Base-by-base conservation (phyloP, 2,888 invertebrate species). In the Crossocerus cetratus region DNA sequence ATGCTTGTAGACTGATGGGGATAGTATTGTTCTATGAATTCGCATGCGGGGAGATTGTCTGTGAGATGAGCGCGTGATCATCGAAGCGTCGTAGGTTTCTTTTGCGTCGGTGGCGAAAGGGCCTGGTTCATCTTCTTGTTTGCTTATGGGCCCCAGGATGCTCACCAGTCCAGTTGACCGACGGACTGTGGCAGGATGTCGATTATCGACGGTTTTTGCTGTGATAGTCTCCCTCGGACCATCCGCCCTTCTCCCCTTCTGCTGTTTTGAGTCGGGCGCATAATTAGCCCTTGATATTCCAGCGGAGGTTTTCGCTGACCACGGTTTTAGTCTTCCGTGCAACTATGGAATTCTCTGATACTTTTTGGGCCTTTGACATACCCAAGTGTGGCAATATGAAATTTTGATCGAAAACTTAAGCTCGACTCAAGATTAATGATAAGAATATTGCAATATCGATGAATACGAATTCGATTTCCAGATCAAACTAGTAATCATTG, bases 271-370 rank as follows among this genome's bases (percentile, higher is more conserved):
- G 77, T 79, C 81, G 83, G 84, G 84, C 85, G 86, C 88, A 87
- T 87, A 87, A 88, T 88, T 88, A 88, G 87, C 88, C 87, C 87
- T 88, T 87, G 86, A 87, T 88, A 86, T 87, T 88, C 85, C 86
- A 49, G 16, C 43, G 13, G 43, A 43, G 43, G 5, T 5, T 43
- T 43, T 43, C 43, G 43, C 43, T 16, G 49, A 49, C 14, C 14
- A n/a, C 49, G 14, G 43, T 13, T 43, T 13, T 43, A 13, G 5
- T 43, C 13, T 43, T 43, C 13, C 43, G 43, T 13, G 43, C 5
- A 43, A 8, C 43, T 43, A 5, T 43, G 5, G 43, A 5, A 5
- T 8, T 43, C 43, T 13, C 13, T 43, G 43, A 8, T 13, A 8
- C 43, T 8, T 43, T 13, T 43, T 43, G 43, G 43, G 5, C 43